phyloP scores from a whole-genome alignment of 2,797 vertebrate species.

The Hoplostethus mediterraneus region DNA sequence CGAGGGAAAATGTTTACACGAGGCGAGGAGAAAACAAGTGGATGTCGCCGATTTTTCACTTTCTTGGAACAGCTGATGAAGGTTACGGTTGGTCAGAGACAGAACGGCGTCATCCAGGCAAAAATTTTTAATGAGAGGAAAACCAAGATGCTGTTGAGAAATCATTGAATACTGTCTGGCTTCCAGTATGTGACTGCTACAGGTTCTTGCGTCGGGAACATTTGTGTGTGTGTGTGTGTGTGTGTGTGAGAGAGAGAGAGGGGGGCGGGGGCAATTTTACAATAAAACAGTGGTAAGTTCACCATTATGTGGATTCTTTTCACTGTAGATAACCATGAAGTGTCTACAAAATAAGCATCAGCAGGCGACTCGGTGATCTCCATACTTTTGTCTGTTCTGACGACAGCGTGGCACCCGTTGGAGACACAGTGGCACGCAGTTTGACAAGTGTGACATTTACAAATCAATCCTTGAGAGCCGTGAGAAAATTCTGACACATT shows the following conservation, averaged over 20 bases:
- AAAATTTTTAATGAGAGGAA: slow-evolving; percentile 80
- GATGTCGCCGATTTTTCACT: slow-evolving; percentile 8
- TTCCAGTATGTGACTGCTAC: slow-evolving; percentile 26
- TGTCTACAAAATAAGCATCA: slow-evolving; percentile 23
- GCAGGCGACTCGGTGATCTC: slow-evolving; percentile 47
- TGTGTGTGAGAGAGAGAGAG: not conserved
- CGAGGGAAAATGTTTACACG: not conserved
- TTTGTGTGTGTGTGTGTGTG: slow-evolving; percentile 36
- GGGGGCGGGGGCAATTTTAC: not conserved
- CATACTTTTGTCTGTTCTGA: slow-evolving; percentile 35
- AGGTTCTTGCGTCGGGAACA: slow-evolving; percentile 25
- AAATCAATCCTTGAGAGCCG: slow-evolving; percentile 70
- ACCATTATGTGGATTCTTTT: not conserved
- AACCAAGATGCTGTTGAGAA: slow-evolving; percentile 56
- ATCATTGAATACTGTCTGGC: slow-evolving; percentile 35
- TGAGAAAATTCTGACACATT: slow-evolving; percentile 55
- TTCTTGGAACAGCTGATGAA: slow-evolving; percentile 64
- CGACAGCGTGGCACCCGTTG: slow-evolving; percentile 36
- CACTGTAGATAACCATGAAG: slow-evolving; percentile 49
- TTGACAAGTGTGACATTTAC: slow-evolving; percentile 80
- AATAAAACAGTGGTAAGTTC: slow-evolving; percentile 5
- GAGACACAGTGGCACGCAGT: slow-evolving; percentile 60
- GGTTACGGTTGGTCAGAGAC: slow-evolving; percentile 69
- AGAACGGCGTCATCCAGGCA: slow-evolving; percentile 74
- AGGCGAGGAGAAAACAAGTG: slow-evolving; percentile 4